phyloP scores from a whole-genome alignment of 2,888 invertebrate genomes.

The Deroplatys truncata region DNA sequence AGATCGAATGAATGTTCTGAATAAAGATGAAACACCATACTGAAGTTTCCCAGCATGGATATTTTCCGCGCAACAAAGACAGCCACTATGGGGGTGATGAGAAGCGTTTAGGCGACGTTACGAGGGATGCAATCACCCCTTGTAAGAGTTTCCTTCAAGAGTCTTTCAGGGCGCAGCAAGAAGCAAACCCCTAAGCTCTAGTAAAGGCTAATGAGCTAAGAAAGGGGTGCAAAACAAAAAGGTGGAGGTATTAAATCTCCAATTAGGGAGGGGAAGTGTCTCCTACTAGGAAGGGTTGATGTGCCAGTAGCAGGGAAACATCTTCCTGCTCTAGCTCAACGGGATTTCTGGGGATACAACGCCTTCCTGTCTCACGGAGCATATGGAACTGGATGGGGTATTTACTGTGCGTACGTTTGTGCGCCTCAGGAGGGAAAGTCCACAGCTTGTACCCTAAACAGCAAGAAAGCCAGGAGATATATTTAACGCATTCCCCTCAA shows the following conservation, averaged over 20 bases:
- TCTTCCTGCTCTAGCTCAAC: neutral
- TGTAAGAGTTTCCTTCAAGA: neutral
- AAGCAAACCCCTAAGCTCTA: neutral
- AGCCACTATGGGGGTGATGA: neutral
- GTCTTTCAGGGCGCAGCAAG: neutral
- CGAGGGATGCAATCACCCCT: neutral
- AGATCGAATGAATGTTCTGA: no score
- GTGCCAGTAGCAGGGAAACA: neutral
- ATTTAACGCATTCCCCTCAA: no score
- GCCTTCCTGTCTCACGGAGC: neutral
- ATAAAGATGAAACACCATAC: no score
- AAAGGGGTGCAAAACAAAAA: neutral
- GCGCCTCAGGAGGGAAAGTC: no score
- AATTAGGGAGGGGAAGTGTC: neutral
- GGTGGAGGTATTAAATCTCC: neutral
- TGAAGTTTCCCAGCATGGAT: no score
- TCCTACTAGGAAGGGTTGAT: neutral
- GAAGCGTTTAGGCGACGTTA: neutral
- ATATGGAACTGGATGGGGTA: neutral
- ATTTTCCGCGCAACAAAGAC: neutral
- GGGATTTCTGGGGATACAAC: neutral
- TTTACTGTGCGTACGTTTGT: no score
- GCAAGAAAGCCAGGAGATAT: no score
- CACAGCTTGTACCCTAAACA: no score
- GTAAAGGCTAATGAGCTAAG: neutral